Evolutionary conservation across 2,797 vertebrate species (phyloP), one percentile per base, ranked within the genome.

Genomic region (Spondyliosoma cantharus): DNA sequence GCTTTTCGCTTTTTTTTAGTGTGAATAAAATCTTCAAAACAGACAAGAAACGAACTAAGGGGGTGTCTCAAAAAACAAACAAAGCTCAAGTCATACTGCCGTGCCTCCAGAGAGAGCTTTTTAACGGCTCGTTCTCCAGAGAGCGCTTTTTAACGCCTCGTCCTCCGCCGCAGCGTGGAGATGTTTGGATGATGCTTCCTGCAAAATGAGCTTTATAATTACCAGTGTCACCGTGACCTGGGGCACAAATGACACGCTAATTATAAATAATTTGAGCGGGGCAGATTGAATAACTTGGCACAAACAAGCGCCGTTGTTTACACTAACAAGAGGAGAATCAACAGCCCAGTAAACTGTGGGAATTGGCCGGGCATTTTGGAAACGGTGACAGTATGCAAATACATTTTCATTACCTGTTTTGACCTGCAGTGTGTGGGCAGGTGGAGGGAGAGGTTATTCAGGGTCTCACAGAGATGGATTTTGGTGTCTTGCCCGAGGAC

Each of bases 221-320:
- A 88, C 46, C 60, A 49, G 45, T 76, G 83, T 77, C 1, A 4
- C 83, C 17, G 56, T 80, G 88, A 88, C 89, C 85, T 17, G 78
- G 73, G 74, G 76, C 86, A 65, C 68, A 70, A 79, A 75, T 76
- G 62, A 86, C 82, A 74, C 2, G 53, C 64, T 86, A 89, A 92
- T 91, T 83, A 90, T 81, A 83, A 90, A 87, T 89, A 89, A 91
- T 85, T 90, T 82, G 80, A 71, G 81, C 71, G 32, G 17, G 61
- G 65, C 76, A 74, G 70, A 77, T 82, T 83, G 67, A 81, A 79
- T 78, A 81, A 68, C 25, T 88, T 78, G 76, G 77, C 87, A 74
- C 71, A 68, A 84, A 84, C 79, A 81, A 88, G 71, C 37, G 65
- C 20, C 3, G 58, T 52, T 87, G 76, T 89, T 85, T 83, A 72